Base-by-base conservation (phyloP, 2,888 invertebrate genomes). In the Eilema griseolum region DNA sequence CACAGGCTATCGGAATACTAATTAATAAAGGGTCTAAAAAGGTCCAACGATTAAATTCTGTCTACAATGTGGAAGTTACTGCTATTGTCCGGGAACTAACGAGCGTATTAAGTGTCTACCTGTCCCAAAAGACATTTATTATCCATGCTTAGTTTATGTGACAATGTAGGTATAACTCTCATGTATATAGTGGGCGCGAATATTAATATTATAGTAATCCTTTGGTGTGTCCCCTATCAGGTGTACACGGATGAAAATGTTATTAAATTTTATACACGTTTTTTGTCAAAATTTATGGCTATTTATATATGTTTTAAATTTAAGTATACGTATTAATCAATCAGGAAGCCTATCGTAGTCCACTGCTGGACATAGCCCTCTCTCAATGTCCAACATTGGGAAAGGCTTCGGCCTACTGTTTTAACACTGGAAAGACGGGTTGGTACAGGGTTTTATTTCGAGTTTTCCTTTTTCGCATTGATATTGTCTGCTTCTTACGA, bases 61-160 rank as follows among this genome's bases (percentile, higher is more conserved):
- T 24, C 14, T 14, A 61, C 33, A 26, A 52, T 23, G 10, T 28
- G 46, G 5, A 11, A 28, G 11, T 28, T 28, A 31, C 28, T 52
- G 23, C 41, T 33, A 28, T 46, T 52, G 46, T 52, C 31, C 23
- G 28, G 16, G 8, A 52, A 14, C 31, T 31, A 37, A 65, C 16
- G 52, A 31, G 31, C 31, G 28, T 28, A 23, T 65, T 28, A 56
- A 23, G 28, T 64, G 52, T 52, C 16, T 20, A 28, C 31, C 52
- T 23, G 31, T 31, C 52, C 52, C 23, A 23, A 64, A 52, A 56
- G 28, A 65, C 56, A 52, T 62, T 62, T 62, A 26, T 52, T 65
- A 31, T 65, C 52, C 31, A 14, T 31, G 10, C 52, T 1, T 65
- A 65, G 52, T 65, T 56, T 31, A 65, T 65, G 26, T 52, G 56